These are phyloP conservation scores for Riptortus pedestris DNA, from an alignment of 1,140 invertebrate species.

Conservation along the genomic window DNA sequence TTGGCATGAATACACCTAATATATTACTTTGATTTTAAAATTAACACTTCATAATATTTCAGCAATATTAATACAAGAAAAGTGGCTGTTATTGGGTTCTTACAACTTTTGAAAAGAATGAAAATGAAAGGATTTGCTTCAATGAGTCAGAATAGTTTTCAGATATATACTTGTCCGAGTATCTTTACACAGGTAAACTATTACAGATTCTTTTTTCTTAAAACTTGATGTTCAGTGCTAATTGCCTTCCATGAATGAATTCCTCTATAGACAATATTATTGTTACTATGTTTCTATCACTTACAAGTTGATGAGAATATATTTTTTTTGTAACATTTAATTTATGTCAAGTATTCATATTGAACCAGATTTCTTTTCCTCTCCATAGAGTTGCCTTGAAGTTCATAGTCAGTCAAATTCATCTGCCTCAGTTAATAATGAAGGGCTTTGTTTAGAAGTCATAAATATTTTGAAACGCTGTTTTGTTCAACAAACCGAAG, in stretches of 20 bases:
- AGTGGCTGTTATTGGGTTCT: constrained; percentile 45
- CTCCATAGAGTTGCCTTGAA: not conserved
- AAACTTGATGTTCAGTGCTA: too few relatives aligned
- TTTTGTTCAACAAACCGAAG: constrained; percentile 30
- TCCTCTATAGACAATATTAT: not conserved
- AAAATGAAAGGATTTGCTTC: constrained; percentile 39
- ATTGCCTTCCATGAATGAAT: too few relatives aligned
- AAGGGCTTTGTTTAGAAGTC: constrained; percentile 33
- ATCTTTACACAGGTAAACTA: constrained; percentile 28
- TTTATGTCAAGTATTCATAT: not conserved
- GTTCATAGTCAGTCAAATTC: not conserved
- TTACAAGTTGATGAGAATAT: not conserved
- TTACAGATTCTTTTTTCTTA: not conserved
- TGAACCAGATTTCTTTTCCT: not conserved
- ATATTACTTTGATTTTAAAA: too few relatives aligned
- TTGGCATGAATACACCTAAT: too few relatives aligned
- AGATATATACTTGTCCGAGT: constrained; percentile 29
- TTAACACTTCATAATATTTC: too few relatives aligned
- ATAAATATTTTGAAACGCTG: constrained; percentile 32
- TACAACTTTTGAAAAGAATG: constrained; percentile 43
- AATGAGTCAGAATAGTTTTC: constrained; percentile 38
- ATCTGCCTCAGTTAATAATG: constrained; percentile 28
- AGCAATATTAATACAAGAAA: constrained; percentile 36
- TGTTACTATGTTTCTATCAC: not conserved
- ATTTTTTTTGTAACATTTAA: not conserved